Conservation (phyloP, 2,113 vertebrate genomes). For the Ivindomyrus marchei region DNA sequence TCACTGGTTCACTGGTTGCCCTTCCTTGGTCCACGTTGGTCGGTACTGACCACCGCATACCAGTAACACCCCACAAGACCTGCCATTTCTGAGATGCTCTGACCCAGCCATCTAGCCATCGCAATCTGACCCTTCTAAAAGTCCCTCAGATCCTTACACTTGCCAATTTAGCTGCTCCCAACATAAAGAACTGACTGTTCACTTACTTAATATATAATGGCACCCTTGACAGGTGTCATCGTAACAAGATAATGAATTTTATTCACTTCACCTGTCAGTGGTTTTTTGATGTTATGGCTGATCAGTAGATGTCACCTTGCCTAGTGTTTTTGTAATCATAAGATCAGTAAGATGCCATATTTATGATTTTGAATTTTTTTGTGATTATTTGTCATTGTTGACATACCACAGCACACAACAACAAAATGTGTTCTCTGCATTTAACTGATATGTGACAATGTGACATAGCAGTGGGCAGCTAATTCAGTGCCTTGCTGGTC, state of each 20-base stretch:
- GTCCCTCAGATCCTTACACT: neutral
- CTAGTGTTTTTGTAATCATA: neutral
- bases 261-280: neutral
- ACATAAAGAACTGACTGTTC: neutral
- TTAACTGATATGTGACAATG: too few species aligned
- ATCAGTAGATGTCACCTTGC: neutral
- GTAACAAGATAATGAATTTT: neutral
- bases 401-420: too few species aligned
- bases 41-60: neutral
- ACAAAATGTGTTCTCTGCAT: too few species aligned
- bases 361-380: neutral
- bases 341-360: neutral
- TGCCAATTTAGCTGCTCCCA: neutral
- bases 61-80: neutral
- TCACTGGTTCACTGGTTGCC: neutral
- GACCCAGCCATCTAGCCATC: neutral
- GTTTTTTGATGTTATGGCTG: neutral
- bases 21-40: neutral
- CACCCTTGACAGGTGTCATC: neutral
- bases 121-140: neutral
- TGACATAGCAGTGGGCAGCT: too few species aligned
- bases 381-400: too few species aligned
- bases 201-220: neutral
- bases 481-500: too few species aligned
- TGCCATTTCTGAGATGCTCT: neutral